A percentile compares a stretch with the other conserved stretches of the same genome.
phyloP scores from a whole-genome alignment of 2,797 vertebrate species.

The Lacerta viridis region DNA sequence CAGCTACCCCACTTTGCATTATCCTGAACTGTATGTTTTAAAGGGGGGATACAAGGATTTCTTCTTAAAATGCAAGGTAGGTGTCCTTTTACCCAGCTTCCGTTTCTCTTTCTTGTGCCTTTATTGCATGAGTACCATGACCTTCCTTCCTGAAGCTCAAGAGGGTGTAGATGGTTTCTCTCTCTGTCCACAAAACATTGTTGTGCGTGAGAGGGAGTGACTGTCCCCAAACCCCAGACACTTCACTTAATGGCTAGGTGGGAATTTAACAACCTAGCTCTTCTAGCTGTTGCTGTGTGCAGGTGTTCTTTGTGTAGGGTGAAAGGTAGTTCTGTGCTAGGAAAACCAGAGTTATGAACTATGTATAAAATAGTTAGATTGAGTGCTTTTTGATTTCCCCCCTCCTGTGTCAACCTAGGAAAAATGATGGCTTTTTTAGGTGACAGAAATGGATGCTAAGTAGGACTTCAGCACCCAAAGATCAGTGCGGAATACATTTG shows the following conservation, averaged over 20 bases:
- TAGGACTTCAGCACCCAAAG: neutral
- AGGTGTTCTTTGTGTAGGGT: too few relatives aligned
- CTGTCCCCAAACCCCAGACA: too few relatives aligned
- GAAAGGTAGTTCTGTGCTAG: too few relatives aligned
- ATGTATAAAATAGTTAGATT: too few relatives aligned
- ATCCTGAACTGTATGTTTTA: conserved; percentile 95
- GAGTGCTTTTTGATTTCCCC: too few relatives aligned
- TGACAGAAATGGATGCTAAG: neutral
- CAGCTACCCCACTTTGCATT: conserved; percentile 92
- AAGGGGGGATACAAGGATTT: conserved; percentile 97
- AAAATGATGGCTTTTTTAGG: neutral
- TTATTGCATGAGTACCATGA: neutral
- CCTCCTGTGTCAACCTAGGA: neutral
- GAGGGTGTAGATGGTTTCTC: neutral
- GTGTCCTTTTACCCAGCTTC: rapidly evolving
- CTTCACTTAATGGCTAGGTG: too few relatives aligned
- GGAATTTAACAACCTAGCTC: too few relatives aligned
- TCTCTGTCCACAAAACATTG: neutral
- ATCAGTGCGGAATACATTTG: neutral
- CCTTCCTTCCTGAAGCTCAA: too few relatives aligned
- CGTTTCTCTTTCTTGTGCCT: rapidly evolving
- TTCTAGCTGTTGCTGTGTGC: too few relatives aligned
- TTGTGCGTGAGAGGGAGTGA: too few relatives aligned
- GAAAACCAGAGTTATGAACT: too few relatives aligned
- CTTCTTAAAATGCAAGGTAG: conserved; percentile 87